These are phyloP conservation scores for Allacma fusca DNA, from an alignment of 2,888 invertebrate species.

Conservation along the genomic window DNA sequence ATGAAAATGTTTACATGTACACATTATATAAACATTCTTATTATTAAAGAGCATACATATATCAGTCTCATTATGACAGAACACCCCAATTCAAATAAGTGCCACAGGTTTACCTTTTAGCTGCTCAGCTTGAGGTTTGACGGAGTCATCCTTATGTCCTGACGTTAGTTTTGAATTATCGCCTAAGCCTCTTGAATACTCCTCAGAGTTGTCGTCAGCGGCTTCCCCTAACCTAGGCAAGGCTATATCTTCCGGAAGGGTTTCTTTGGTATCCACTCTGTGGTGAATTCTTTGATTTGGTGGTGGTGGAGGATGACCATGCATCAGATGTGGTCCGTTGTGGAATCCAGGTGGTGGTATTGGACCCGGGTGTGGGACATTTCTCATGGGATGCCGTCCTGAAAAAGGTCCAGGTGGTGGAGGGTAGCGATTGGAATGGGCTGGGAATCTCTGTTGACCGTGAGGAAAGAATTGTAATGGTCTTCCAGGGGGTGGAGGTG, in stretches of 20 bases:
- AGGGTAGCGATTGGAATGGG: conserved; percentile 33
- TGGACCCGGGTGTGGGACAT: conserved; percentile 22
- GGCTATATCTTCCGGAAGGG: conserved; percentile 38
- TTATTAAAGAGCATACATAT: too few relatives aligned
- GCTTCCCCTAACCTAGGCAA: conserved; percentile 34
- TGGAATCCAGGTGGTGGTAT: neutral
- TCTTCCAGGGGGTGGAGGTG: conserved; percentile 42
- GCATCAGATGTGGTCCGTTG: conserved; percentile 17
- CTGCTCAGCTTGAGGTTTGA: conserved; percentile 47
- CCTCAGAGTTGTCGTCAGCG: conserved; percentile 4
- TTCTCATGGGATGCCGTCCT: neutral
- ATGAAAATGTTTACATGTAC: too few relatives aligned
- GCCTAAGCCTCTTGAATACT: conserved; percentile 19
- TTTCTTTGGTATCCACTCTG: conserved; percentile 25
- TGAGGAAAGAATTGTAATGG: conserved; percentile 37
- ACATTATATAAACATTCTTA: too few relatives aligned
- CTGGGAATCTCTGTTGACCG: conserved; percentile 43
- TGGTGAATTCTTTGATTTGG: conserved; percentile 34
- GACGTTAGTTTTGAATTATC: neutral
- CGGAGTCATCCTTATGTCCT: neutral
- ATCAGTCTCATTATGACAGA: too few relatives aligned
- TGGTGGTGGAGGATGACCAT: conserved; percentile 26
- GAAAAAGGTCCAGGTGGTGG: conserved; percentile 30
- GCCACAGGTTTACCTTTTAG: conserved; percentile 57
- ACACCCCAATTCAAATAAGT: too few relatives aligned